Evolutionary conservation across 1,140 invertebrate genomes (phyloP), one percentile per base, ranked within the genome.

Genomic region (Coboldia fuscipes): DNA sequence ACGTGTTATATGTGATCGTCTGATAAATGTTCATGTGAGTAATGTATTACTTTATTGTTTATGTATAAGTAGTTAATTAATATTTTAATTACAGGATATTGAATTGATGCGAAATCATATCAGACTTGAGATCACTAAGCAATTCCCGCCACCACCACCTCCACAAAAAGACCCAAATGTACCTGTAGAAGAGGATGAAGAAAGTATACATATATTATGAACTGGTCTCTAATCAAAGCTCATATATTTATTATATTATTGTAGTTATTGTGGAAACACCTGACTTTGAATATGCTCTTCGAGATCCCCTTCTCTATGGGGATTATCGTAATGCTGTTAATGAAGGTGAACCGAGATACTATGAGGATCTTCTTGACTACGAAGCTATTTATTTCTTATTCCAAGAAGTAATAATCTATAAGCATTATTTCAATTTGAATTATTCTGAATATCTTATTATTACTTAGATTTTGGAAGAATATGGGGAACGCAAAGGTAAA

Each of bases 281-380:
- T 0, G 40, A 50, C 1, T 41, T 39, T 9, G 51, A 54, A 14
- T 50, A 52, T 45, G 67, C 67, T 0, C 58, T 86, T 34, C 61
- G 76, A 26, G 73, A 89, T 60, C 85, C 86, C 1, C 42, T 86
- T 23, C 58, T 92, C 0, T 93, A 78, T 52, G 85, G 86, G 1
- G 85, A 93, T 47, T 89, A 77, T 36, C 62, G 81, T 22, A 89
- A 86, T 43, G 79, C 81, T 0, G 57, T 77, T 7, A 75, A 76
- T 32, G 77, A 83, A 44, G 66, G 66, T 1, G 78, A 83, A 46
- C 56, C 70, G 1, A 58, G 84, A 39, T 66, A 73, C 37, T 93
- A 93, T 46, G 85, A 92, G 55, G 85, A 92, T 56, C 56, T 92
- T 2, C 54, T 86, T 2, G 84, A 92, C 51, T 92, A 85, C 46